Percentiles rank a stretch among this genome's conserved stretches.
These are phyloP conservation scores for Xylocopa sonorina DNA, from an alignment of 1,140 invertebrate species.

Conservation along the genomic window DNA sequence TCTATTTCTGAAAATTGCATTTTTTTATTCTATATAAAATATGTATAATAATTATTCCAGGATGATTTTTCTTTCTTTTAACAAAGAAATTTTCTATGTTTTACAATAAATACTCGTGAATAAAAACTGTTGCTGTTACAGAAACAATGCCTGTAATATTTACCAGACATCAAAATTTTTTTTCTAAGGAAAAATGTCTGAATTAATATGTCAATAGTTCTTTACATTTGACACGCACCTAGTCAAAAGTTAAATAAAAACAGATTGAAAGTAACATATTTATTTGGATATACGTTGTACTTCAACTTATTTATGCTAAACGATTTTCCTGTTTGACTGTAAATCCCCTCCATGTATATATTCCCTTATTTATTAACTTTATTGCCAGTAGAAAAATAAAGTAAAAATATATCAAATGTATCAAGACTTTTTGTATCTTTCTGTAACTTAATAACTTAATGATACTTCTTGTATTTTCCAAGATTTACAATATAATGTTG, in stretches of 20 bases:
- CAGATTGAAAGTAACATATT: constrained; percentile 12
- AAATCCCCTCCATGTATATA: background rate
- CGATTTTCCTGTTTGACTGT: constrained; percentile 29
- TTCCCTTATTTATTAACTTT: constrained; percentile 8
- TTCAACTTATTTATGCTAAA: constrained; percentile 22
- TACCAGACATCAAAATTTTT: background rate
- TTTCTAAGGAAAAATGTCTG: background rate
- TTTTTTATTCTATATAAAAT: constrained; percentile 35
- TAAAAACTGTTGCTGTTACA: constrained; percentile 14
- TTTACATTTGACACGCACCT: background rate
- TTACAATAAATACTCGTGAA: constrained; percentile 47
- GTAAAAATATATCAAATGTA: constrained; percentile 41
- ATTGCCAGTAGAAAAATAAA: constrained; percentile 37
- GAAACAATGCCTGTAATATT: background rate
- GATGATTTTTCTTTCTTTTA: constrained; percentile 16
- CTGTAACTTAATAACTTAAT: constrained; percentile 23
- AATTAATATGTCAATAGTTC: background rate
- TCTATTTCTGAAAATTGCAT: constrained; percentile 1
- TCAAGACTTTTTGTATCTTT: constrained; percentile 11
- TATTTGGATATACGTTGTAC: constrained; percentile 34
- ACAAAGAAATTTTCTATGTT: constrained; percentile 26
- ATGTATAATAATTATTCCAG: constrained; percentile 11
- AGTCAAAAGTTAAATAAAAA: constrained; percentile 16
- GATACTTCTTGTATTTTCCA: background rate
- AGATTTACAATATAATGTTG: constrained; percentile 33